A percentile compares a stretch with the other conserved stretches of the same genome.
phyloP scores from a whole-genome alignment of 2,113 vertebrate species.

The Craseonycteris thonglongyai region DNA sequence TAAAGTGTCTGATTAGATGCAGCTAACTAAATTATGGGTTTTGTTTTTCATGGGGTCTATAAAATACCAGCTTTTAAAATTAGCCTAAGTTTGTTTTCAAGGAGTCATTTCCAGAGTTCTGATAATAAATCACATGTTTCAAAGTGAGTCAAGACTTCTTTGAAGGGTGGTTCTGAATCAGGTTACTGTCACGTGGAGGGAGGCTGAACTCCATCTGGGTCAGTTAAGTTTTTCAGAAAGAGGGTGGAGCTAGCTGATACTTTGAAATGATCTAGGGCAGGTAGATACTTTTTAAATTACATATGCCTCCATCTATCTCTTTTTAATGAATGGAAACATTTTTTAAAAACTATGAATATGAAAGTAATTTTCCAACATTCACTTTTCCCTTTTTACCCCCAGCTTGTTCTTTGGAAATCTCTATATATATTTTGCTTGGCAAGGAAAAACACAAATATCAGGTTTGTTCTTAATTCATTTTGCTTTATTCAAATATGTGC shows the following conservation, averaged over 20 bases:
- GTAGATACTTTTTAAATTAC: background rate
- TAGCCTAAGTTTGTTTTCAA: background rate
- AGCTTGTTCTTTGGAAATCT: conserved; percentile 98
- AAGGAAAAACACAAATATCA: conserved; percentile 91
- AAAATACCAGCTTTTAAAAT: background rate
- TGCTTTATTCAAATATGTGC: background rate
- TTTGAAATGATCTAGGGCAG: background rate
- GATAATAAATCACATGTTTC: background rate
- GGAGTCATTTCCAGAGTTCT: background rate
- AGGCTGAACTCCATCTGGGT: background rate
- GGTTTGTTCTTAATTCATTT: conserved; percentile 80
- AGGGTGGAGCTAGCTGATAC: no score
- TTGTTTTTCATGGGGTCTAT: background rate
- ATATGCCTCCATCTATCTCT: background rate
- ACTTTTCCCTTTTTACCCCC: conserved; percentile 51
- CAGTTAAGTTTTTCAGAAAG: background rate
- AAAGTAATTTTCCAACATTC: background rate
- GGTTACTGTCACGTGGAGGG: background rate
- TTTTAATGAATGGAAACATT: background rate
- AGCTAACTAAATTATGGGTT: background rate
- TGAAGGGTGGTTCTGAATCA: background rate
- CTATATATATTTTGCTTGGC: conserved; percentile 96
- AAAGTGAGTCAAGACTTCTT: background rate
- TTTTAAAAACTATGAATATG: background rate
- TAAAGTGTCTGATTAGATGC: background rate